Evolutionary conservation across 2,113 vertebrate species (phyloP).

Genomic region (Gavialis gangeticus): DNA sequence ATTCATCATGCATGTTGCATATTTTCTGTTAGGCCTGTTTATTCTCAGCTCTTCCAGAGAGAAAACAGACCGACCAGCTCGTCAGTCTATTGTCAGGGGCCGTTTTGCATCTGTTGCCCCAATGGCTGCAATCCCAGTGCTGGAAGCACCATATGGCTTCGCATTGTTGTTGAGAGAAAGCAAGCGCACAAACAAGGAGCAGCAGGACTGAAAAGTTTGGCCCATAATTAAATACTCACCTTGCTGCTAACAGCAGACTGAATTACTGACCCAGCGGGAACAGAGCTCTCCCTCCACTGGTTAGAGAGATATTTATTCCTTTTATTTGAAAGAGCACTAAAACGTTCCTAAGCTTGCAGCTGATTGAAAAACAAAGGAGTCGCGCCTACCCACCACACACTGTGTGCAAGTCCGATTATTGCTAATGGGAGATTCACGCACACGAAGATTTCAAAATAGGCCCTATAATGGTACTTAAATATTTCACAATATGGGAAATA

Average conservation of each 20-base stretch:
- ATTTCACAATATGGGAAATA: neutral
- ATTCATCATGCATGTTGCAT: constrained; percentile 19
- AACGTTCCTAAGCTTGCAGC: neutral
- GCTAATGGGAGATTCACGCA: constrained; percentile 23
- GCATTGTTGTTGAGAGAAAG: constrained; percentile 6
- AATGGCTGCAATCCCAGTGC: constrained; percentile 47
- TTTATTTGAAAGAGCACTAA: neutral
- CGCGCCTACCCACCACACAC: neutral
- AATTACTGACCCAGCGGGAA: constrained; percentile 36
- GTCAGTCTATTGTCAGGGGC: constrained; percentile 61
- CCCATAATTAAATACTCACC: constrained; percentile 64
- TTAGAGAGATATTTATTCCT: neutral
- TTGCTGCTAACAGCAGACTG: constrained; percentile 44
- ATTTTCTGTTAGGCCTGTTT: neutral
- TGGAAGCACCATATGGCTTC: constrained; percentile 67
- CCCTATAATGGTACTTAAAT: neutral
- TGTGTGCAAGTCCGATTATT: neutral
- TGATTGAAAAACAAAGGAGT: neutral
- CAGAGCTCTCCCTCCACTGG: neutral
- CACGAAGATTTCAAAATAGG: neutral
- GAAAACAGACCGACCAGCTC: constrained; percentile 40
- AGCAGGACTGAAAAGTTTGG: constrained; percentile 19
- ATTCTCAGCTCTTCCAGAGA: constrained; percentile 39
- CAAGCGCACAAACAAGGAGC: constrained; percentile 15
- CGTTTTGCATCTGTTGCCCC: constrained; percentile 65